A percentile compares a stretch with the other conserved stretches of the same genome.
Evolutionary conservation across 2,797 vertebrate genomes (phyloP).

Genomic region (Acropternis orthonyx): DNA sequence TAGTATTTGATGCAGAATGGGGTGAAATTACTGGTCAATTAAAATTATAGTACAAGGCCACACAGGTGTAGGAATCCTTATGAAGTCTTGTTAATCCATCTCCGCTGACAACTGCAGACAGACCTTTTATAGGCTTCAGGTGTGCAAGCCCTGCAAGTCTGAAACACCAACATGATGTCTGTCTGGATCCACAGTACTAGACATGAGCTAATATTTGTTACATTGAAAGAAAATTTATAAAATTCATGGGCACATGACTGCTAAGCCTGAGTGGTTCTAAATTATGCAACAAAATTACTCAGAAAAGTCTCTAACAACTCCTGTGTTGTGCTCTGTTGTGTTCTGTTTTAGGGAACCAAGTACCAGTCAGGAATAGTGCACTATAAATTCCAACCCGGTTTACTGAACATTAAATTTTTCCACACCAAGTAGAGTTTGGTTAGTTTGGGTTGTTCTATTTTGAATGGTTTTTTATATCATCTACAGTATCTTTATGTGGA

Average conservation of each 20-base stretch:
- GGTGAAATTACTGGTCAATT: neutral
- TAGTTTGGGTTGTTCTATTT: neutral
- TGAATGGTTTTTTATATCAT: fast-evolving
- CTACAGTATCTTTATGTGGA: neutral
- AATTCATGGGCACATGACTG: neutral
- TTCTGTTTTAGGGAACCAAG: neutral
- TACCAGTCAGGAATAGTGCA: neutral
- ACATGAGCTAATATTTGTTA: neutral
- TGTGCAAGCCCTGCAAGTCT: neutral
- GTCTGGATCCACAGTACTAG: too few species aligned
- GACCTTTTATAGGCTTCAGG: neutral
- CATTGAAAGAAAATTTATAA: neutral
- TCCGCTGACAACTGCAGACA: fast-evolving
- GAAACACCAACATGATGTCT: fast-evolving
- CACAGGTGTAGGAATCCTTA: neutral
- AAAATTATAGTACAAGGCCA: neutral
- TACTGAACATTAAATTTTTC: neutral
- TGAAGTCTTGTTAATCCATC: neutral
- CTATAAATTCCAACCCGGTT: neutral
- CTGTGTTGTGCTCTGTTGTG: fast-evolving
- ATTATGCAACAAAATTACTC: neutral
- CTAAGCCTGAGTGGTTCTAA: neutral
- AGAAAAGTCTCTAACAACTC: neutral
- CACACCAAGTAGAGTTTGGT: neutral
- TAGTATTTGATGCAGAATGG: neutral